These are phyloP conservation scores for Columba janthina DNA, from an alignment of 2,113 vertebrate species.

Conservation along the genomic window DNA sequence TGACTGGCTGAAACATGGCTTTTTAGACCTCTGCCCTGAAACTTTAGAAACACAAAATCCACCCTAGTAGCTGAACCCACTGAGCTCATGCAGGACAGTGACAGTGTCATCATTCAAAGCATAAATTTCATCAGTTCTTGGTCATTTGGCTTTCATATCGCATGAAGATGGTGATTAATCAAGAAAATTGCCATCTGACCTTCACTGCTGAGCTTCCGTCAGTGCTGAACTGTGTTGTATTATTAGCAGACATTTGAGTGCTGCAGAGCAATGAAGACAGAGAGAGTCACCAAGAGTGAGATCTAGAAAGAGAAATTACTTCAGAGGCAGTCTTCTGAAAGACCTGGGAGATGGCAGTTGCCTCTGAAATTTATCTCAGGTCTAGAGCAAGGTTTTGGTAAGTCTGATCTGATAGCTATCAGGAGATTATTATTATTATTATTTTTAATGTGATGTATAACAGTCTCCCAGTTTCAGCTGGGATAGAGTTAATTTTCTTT, in stretches of 20 bases:
- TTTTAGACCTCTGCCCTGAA: neutral
- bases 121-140: neutral
- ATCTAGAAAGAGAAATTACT: neutral
- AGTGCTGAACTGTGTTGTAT: neutral
- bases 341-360: neutral
- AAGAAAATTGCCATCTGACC: neutral
- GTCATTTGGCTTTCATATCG: neutral
- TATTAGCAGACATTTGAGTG: neutral
- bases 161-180: neutral
- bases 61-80: neutral
- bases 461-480: neutral
- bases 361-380: neutral
- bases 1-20: neutral
- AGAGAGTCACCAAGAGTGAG: neutral
- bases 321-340: neutral
- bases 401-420: neutral
- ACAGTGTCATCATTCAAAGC: neutral
- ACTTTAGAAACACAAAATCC: neutral
- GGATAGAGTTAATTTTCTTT: too few relatives aligned
- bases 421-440: neutral
- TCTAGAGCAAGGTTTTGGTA: neutral
- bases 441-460: neutral
- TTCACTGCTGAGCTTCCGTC: neutral
- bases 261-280: neutral
- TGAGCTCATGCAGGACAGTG: neutral